A percentile compares a stretch with the other conserved stretches of the same genome.
Conservation (phyloP, 2,888 invertebrate genomes). For the Drosophila atroscutellata region DNA sequence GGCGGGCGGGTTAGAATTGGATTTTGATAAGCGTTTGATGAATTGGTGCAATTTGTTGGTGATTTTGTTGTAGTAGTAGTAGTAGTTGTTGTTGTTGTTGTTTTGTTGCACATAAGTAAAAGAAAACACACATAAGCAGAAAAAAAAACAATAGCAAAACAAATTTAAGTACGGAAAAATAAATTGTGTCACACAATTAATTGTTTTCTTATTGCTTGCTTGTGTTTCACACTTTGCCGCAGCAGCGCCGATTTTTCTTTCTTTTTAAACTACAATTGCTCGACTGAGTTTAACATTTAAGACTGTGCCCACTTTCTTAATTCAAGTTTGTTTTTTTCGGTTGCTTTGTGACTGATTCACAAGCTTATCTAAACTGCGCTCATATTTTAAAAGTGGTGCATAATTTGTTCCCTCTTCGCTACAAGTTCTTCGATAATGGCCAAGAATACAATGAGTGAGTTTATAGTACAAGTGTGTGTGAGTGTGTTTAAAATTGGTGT, state of each 20-base stretch:
- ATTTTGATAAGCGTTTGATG: conserved; percentile 79
- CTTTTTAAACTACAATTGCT: conserved; percentile 9
- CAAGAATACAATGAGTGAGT: conserved; percentile 30
- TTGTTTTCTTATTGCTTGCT: conserved; percentile 36
- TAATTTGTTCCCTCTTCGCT: conserved; percentile 24
- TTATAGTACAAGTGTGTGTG: conserved; percentile 19
- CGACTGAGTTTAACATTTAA: conserved; percentile 16
- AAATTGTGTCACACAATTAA: conserved; percentile 22
- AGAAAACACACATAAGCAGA: conserved; percentile 50
- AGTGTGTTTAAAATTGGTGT: conserved; percentile 13
- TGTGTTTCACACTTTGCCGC: conserved; percentile 69
- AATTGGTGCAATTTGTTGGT: conserved; percentile 68
- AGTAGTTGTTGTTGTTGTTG: conserved; percentile 46
- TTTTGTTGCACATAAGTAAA: conserved; percentile 59
- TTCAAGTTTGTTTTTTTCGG: conserved; percentile 5
- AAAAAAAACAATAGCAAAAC: conserved; percentile 56
- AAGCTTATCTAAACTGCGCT: background rate
- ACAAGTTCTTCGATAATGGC: conserved; percentile 51
- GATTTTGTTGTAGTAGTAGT: conserved; percentile 35
- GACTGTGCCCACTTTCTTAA: conserved; percentile 6
- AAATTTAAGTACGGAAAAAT: conserved; percentile 45
- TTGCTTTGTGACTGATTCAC: conserved; percentile 36
- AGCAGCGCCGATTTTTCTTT: conserved; percentile 12
- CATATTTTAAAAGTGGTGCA: conserved; percentile 64
- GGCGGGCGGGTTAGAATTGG: conserved; percentile 56